Evolutionary conservation across 1,140 invertebrate species (phyloP).

Genomic region (Rhizoglyphus robini): DNA sequence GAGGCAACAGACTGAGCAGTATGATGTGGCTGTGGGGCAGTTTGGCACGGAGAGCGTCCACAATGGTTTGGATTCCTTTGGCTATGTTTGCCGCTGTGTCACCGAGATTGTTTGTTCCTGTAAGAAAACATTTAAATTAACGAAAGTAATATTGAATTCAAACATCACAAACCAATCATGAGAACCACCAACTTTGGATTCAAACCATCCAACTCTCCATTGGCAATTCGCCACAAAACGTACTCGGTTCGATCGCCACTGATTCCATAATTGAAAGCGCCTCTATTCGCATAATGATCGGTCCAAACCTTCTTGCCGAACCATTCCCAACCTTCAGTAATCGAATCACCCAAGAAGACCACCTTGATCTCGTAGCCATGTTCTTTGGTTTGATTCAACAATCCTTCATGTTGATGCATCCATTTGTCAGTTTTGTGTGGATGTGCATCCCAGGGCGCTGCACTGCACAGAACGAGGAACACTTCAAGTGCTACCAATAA

Average conservation of each 20-base stretch:
- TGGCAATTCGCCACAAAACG: not conserved
- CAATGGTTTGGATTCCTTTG: constrained; percentile 1
- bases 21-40: not conserved
- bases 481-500: too few species aligned
- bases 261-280: constrained; percentile 9
- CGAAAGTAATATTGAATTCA: not conserved
- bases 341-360: constrained; percentile 13
- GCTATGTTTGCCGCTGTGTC: constrained; percentile 1
- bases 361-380: not conserved
- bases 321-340: not conserved
- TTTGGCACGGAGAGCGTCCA: not conserved
- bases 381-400: constrained; percentile 7
- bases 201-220: constrained; percentile 1
- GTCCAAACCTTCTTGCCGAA: constrained; percentile 1
- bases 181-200: constrained; percentile 6
- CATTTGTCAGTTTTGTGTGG: not conserved
- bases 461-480: not conserved
- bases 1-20: constrained; percentile 8
- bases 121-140: too few species aligned
- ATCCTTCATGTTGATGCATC: not conserved
- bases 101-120: constrained; percentile 10
- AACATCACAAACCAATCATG: constrained; percentile 1
- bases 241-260: constrained; percentile 13
- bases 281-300: not conserved
- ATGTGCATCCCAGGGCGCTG: not conserved